Percentiles rank a stretch among this genome's conserved stretches.
phyloP scores from a whole-genome alignment of 2,113 vertebrate species.

The Anser brachyrhynchus region DNA sequence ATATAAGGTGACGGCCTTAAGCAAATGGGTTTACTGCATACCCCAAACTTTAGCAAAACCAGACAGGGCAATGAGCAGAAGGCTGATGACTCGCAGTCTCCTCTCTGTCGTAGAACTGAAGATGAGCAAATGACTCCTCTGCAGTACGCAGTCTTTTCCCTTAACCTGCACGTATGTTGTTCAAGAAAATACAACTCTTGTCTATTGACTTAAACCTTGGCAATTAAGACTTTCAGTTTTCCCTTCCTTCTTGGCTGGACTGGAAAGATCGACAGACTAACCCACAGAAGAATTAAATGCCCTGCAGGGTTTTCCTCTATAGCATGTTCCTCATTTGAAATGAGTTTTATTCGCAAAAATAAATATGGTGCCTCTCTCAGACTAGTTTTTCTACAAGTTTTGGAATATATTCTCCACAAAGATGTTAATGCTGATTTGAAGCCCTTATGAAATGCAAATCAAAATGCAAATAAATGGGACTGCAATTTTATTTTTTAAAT shows the following conservation, averaged over 20 bases:
- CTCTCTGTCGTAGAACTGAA: not conserved
- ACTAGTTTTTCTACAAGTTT: constrained; percentile 10
- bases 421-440: not conserved
- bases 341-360: not conserved
- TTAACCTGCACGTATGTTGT: not conserved
- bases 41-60: not conserved
- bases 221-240: not conserved
- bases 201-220: not conserved
- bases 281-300: not conserved
- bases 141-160: not conserved
- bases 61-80: not conserved
- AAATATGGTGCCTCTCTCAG: not conserved
- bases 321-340: not conserved
- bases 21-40: not conserved
- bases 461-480: not conserved
- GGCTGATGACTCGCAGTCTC: not conserved
- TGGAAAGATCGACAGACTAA: not conserved
- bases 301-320: not conserved
- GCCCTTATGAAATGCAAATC: constrained; percentile 1
- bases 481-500: not conserved
- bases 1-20: not conserved
- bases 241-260: not conserved
- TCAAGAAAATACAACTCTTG: not conserved
- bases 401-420: not conserved
- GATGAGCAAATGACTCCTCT: not conserved